Percentiles rank a stretch among this genome's conserved stretches.
phyloP scores from a whole-genome alignment of 2,888 invertebrate species.

The Drosophila longiperda region DNA sequence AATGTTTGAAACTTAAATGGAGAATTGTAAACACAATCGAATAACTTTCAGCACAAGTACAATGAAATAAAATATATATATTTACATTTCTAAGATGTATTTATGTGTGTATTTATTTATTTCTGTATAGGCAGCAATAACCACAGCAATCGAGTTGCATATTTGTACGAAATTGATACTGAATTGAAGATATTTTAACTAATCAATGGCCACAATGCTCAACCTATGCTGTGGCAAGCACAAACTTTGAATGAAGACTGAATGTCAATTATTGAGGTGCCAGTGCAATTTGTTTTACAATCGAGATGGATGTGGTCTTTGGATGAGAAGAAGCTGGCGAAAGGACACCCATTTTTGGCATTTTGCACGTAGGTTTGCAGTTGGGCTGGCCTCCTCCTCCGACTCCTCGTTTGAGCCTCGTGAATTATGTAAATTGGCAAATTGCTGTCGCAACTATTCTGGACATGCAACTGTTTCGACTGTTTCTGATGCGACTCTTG shows the following conservation, averaged over 20 bases:
- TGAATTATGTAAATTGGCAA: conserved; percentile 69
- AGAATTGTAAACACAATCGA: conserved; percentile 26
- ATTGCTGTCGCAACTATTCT: conserved; percentile 66
- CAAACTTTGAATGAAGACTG: conserved; percentile 12
- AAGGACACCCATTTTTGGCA: conserved; percentile 1
- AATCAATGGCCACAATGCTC: conserved; percentile 12
- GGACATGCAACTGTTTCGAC: conserved; percentile 67
- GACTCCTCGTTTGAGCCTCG: not conserved
- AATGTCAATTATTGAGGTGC: conserved; percentile 48
- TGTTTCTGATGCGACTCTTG: conserved; percentile 5
- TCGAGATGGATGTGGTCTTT: conserved; percentile 21
- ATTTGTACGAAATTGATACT: conserved; percentile 33
- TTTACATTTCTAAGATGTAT: not conserved
- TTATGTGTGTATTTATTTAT: conserved; percentile 1
- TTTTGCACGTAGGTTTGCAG: conserved; percentile 31
- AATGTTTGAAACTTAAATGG: conserved; percentile 45
- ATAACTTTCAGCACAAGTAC: conserved; percentile 11
- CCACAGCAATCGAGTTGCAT: conserved; percentile 37
- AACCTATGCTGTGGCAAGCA: conserved; percentile 12
- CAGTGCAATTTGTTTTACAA: conserved; percentile 49
- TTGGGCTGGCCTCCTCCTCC: conserved; percentile 2
- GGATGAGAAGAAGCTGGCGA: not conserved
- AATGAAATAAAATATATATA: conserved; percentile 13
- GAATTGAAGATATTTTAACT: conserved; percentile 25
- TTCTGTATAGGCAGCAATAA: conserved; percentile 19